Base-by-base conservation (phyloP, 2,797 vertebrate genomes). In the Rachycentron canadum region DNA sequence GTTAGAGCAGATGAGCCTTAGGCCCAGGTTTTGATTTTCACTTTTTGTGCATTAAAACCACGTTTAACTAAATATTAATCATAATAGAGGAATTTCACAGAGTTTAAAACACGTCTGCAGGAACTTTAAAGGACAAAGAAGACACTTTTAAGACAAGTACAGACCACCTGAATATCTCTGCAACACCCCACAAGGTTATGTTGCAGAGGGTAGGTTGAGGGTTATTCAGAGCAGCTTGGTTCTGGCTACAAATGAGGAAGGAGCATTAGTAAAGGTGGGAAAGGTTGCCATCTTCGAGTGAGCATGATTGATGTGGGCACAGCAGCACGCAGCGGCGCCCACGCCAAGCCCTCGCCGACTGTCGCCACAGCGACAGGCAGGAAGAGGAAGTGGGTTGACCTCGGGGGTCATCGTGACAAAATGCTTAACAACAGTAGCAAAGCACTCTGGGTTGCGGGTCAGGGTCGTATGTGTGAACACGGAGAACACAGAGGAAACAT, bases 261-360 rank as follows among this genome's bases (percentile, higher is more conserved):
- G 74, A 85, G 83, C 88, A 87, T 91, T 88, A 88, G 86, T 73
- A 78, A 86, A 89, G 87, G 88, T 88, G 85, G 73, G 21, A 89
- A 78, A 89, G 91, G 90, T 90, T 82, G 87, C 80, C 80, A 85
- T 91, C 86, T 92, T 82, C 78, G 83, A 78, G 78, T 76, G 86
- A 89, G 47, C 76, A 84, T 93, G 93, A 94, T 92, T 90, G 91
- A 92, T 93, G 89, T 73, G 79, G 80, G 81, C 84, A 71, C 65
- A 69, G 84, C 64, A 53, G 79, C 66, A n/a, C 41, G 58, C 80
- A 83, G 88, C 80, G 56, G 86, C 14, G 16, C 78, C 87, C 89
- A 88, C 25, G 72, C 76, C 36, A 68, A 74, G 83, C 66, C 62
- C 86, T 86, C 23, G 52, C 79, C 25, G 68, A 81, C 83, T 70